phyloP scores from a whole-genome alignment of 2,888 invertebrate genomes.

The Mylabris sibirica region DNA sequence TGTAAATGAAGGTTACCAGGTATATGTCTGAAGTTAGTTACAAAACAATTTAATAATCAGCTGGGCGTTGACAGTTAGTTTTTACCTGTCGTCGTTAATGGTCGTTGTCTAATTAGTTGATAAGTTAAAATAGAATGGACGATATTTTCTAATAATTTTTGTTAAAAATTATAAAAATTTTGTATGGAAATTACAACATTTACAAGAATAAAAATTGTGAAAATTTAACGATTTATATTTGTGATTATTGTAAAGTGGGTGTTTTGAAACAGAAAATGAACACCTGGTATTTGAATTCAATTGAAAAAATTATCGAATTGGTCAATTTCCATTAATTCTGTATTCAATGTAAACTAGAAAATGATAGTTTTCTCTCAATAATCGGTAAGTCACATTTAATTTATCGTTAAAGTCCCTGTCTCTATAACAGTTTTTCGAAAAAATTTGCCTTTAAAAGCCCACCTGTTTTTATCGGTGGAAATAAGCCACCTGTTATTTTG shows the following conservation, averaged over 20 bases:
- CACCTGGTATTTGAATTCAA: neutral
- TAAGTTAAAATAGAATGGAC: neutral
- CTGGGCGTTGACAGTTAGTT: conserved; percentile 48
- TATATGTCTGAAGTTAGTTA: conserved; percentile 40
- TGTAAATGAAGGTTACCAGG: conserved; percentile 32
- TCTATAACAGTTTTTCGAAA: neutral
- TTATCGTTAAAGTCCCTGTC: neutral
- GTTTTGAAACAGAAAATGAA: neutral
- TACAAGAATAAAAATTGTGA: neutral
- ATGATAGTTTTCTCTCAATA: neutral
- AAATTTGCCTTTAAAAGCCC: neutral
- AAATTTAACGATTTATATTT: neutral
- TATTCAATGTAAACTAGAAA: neutral
- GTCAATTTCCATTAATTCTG: neutral
- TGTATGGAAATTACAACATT: neutral
- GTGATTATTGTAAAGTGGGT: neutral
- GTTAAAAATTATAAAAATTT: neutral
- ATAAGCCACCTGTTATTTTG: conserved; percentile 3
- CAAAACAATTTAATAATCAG: conserved; percentile 42
- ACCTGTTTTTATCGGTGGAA: neutral
- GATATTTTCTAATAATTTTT: neutral
- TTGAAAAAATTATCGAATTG: neutral
- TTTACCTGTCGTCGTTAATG: conserved; percentile 40
- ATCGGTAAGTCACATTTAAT: neutral
- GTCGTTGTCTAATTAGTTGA: conserved; percentile 24